Conservation (phyloP, 2,797 vertebrate species). For the Nyctalus aviator region DNA sequence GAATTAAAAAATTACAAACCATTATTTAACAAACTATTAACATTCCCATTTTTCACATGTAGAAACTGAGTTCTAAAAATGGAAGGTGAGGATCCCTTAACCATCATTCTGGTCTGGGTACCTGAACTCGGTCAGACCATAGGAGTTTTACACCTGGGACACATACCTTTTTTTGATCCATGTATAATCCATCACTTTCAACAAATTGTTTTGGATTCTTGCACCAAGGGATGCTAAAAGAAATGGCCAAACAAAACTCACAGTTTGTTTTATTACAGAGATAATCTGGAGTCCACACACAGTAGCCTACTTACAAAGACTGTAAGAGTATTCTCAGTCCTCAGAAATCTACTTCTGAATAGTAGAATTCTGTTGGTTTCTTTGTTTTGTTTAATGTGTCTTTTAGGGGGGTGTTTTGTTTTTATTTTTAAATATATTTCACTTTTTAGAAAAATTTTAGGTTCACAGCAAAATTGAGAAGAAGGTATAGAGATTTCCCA, state of each 20-base stretch:
- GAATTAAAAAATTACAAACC: background rate
- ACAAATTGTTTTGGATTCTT: background rate
- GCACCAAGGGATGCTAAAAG: background rate
- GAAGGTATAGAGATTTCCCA: background rate
- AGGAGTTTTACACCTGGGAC: background rate
- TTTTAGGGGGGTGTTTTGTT: background rate
- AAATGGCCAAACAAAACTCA: background rate
- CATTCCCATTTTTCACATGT: background rate
- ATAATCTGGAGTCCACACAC: background rate
- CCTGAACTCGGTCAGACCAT: background rate
- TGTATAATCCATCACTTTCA: background rate
- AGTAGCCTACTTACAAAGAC: background rate
- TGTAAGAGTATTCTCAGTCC: background rate
- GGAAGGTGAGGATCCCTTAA: background rate
- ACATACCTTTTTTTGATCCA: background rate
- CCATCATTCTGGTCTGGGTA: background rate
- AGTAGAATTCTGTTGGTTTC: background rate
- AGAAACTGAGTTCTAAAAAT: slow-evolving; percentile 26
- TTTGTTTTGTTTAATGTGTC: background rate
- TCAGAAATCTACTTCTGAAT: background rate
- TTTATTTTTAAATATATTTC: background rate
- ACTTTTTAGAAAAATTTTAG: background rate
- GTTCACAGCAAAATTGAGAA: background rate
- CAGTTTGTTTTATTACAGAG: background rate
- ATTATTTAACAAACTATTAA: background rate